Conservation (phyloP, 92 coral and sea anemone species). For the Muricea muricata region DNA sequence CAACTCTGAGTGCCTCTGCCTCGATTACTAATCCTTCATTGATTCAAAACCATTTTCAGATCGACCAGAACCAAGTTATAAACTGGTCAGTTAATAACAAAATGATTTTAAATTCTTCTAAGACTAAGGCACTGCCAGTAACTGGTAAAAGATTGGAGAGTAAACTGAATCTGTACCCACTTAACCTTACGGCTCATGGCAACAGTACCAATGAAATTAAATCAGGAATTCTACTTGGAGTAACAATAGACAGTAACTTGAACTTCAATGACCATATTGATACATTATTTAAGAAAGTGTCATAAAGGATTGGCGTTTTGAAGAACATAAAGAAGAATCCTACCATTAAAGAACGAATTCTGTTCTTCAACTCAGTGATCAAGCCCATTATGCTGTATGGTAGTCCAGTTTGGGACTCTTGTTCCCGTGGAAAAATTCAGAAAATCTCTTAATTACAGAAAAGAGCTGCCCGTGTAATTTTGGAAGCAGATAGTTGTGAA, state of each 20-base stretch:
- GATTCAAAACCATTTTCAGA: neutral
- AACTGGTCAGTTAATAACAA: neutral
- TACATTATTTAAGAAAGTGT: neutral
- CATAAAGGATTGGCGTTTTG: neutral
- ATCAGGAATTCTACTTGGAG: too few species aligned
- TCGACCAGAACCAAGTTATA: neutral
- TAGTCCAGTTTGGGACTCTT: neutral
- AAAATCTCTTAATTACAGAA: neutral
- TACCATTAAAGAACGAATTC: too few species aligned
- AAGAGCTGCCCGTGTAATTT: neutral
- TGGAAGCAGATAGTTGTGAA: neutral
- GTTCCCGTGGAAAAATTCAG: neutral
- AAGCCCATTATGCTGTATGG: neutral
- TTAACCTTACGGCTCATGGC: too few species aligned
- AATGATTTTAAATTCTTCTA: neutral
- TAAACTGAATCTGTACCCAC: too few species aligned
- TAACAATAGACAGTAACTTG: too few species aligned
- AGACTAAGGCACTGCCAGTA: neutral
- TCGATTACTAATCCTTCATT: too few species aligned
- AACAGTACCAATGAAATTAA: too few species aligned
- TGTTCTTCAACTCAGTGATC: too few species aligned
- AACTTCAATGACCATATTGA: neutral
- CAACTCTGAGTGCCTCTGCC: neutral
- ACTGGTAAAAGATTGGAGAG: too few species aligned
- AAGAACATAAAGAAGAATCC: too few species aligned